A percentile compares a stretch with the other conserved stretches of the same genome.
These are phyloP conservation scores for Moxostoma hubbsi DNA, from an alignment of 2,797 vertebrate genomes.

Conservation along the genomic window DNA sequence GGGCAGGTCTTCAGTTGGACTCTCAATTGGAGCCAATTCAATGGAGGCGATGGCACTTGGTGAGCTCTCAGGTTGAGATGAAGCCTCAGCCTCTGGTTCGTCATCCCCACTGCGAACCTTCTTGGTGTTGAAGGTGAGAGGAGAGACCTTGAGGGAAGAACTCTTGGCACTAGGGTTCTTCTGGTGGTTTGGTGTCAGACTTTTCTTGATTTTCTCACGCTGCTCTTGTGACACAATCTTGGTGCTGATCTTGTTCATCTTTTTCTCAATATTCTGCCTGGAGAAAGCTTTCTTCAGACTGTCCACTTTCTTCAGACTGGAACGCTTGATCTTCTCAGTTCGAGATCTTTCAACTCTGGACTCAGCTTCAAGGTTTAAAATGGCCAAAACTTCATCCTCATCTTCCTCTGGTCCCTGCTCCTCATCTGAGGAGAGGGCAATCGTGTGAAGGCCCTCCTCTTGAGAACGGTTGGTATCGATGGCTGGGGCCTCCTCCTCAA, in stretches of 20 bases:
- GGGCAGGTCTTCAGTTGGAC: slow-evolving; percentile 67
- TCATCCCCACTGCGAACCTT: slow-evolving; percentile 70
- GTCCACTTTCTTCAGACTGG: slow-evolving; percentile 94
- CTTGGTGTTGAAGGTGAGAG: slow-evolving; percentile 81
- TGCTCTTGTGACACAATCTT: slow-evolving; percentile 92
- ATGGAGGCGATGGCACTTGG: slow-evolving; percentile 57
- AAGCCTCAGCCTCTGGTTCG: slow-evolving; percentile 59
- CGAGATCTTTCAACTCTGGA: slow-evolving; percentile 81
- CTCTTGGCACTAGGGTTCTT: slow-evolving; percentile 78
- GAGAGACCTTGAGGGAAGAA: slow-evolving; percentile 86
- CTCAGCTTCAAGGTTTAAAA: slow-evolving; percentile 75
- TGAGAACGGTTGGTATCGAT: slow-evolving; percentile 78
- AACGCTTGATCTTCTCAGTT: slow-evolving; percentile 90
- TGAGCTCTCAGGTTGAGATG: neutral
- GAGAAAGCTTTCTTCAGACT: slow-evolving; percentile 96
- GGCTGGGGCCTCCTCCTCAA: slow-evolving; percentile 61
- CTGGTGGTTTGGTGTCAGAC: slow-evolving; percentile 79
- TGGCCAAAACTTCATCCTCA: slow-evolving; percentile 74
- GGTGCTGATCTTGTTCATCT: slow-evolving; percentile 93
- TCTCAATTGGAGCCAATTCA: slow-evolving; percentile 70
- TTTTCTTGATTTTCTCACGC: slow-evolving; percentile 94
- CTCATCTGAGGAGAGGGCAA: slow-evolving; percentile 92
- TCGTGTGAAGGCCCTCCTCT: slow-evolving; percentile 85
- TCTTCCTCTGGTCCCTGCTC: slow-evolving; percentile 84
- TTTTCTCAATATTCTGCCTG: slow-evolving; percentile 94